Conservation (phyloP, 2,888 invertebrate species). For the Synanthedon myopaeformis region DNA sequence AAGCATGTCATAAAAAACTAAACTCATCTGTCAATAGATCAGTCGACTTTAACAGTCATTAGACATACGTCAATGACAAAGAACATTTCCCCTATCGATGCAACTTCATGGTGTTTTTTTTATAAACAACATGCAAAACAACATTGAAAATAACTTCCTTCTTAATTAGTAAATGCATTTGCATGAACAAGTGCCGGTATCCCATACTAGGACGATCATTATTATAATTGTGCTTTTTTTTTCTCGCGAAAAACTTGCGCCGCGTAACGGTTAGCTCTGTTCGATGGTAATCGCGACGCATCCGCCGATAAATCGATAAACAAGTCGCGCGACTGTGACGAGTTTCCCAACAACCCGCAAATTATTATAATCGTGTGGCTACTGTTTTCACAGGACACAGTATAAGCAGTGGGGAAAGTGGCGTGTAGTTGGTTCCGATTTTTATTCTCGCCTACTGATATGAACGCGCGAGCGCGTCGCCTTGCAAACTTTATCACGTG, state of each 20-base stretch:
- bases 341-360: slow-evolving; percentile 51
- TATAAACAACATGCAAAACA: slow-evolving; percentile 37
- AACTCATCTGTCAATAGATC: slow-evolving; percentile 29
- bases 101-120: slow-evolving; percentile 30
- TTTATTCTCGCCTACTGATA: too few relatives aligned
- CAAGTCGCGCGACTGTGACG: slow-evolving; percentile 54
- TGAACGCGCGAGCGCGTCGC: too few relatives aligned
- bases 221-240: slow-evolving; percentile 55
- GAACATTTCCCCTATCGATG: slow-evolving; percentile 26
- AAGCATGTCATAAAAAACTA: slow-evolving; percentile 7
- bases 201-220: slow-evolving; percentile 64
- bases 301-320: slow-evolving; percentile 65
- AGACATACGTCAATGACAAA: slow-evolving; percentile 40
- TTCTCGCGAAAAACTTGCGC: slow-evolving; percentile 55
- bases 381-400: slow-evolving; percentile 36
- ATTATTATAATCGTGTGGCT: slow-evolving; percentile 41
- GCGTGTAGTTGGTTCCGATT: background rate
- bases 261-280: slow-evolving; percentile 45
- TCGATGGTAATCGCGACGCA: slow-evolving; percentile 56
- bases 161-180: slow-evolving; percentile 60
- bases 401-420: background rate
- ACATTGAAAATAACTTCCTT: slow-evolving; percentile 57
- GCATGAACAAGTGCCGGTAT: slow-evolving; percentile 55
- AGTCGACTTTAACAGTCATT: slow-evolving; percentile 30
- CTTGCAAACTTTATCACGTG: too few relatives aligned